A percentile compares a stretch with the other conserved stretches of the same genome.
Evolutionary conservation across 2,888 invertebrate species (phyloP).

Genomic region (Allacma fusca): DNA sequence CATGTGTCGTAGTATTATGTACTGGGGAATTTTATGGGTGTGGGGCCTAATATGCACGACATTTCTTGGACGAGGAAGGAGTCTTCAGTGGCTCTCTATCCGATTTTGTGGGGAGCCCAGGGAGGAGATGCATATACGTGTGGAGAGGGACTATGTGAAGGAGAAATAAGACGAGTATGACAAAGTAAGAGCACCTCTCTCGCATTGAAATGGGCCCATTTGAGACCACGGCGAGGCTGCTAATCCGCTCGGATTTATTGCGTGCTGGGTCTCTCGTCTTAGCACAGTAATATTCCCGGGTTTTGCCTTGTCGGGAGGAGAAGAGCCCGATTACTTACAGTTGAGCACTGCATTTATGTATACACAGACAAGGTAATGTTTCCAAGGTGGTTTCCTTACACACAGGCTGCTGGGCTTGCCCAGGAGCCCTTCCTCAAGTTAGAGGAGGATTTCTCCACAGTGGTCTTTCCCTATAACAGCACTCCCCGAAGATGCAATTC

Average conservation of each 20-base stretch:
- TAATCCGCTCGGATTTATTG: slow-evolving; percentile 56
- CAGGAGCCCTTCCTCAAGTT: too few relatives aligned
- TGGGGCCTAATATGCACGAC: too few relatives aligned
- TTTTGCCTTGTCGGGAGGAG: slow-evolving; percentile 11
- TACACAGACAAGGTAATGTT: slow-evolving; percentile 25
- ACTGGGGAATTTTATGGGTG: too few relatives aligned
- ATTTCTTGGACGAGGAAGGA: too few relatives aligned
- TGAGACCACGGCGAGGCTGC: slow-evolving; percentile 47
- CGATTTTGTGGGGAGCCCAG: too few relatives aligned
- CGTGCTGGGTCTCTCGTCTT: slow-evolving; percentile 45
- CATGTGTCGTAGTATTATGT: too few relatives aligned
- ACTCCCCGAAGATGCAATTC: too few relatives aligned
- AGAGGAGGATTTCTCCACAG: too few relatives aligned
- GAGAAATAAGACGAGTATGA: slow-evolving; percentile 41
- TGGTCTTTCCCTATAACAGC: too few relatives aligned
- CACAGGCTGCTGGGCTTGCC: too few relatives aligned
- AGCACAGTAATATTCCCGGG: slow-evolving; percentile 40
- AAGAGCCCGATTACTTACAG: slow-evolving; percentile 36
- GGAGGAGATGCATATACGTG: too few relatives aligned
- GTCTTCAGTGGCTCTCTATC: too few relatives aligned
- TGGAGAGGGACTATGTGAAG: slow-evolving; percentile 27
- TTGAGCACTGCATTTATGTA: slow-evolving; percentile 36
- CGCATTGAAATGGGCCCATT: slow-evolving; percentile 56
- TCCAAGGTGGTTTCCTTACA: not conserved
- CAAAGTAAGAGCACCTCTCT: slow-evolving; percentile 49